Base-by-base conservation (phyloP, 2,888 invertebrate species). In the Eupithecia subumbrata region DNA sequence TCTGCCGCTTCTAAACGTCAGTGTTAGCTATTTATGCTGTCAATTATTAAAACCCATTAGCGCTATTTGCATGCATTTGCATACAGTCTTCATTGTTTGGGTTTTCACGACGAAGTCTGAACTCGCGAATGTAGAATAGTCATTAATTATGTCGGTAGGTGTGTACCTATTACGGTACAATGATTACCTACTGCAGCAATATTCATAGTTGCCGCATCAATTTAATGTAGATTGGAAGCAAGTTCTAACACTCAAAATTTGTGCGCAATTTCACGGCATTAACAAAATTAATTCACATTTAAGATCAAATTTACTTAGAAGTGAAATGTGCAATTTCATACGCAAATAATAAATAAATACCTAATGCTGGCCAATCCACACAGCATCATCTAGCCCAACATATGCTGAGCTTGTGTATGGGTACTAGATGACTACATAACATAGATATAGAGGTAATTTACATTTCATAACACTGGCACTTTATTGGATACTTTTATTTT, bases 21-120 rank as follows among this genome's bases (percentile, higher is more conserved):
- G 69, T 71, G 77, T 71, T 75, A 71, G 75, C 75, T 72, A 77
- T 82, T n/a, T 83, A 86, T 85, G 85, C 74, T 81, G 72, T 78
- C 78, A 81, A 82, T 85, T 85, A 79, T 77, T 78, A 78, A 82
- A 83, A 74, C 81, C 84, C 81, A 82, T 85, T 84, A 86, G 80
- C 80, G 75, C 43, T 69, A 88, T 91, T 89, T 87, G 84, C 86
- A 87, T 87, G 1, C 52, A 72, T 72, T 43, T 67, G 52, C 69
- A 71, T 69, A 52, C 74, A 70, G 37, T 74, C 67, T 37, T 63
- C 67, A 40, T 67, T 67, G 67, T 67, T 67, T 40, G 40, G 63
- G 5, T 25, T 63, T 63, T 63, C 63, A 63, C 63, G 63, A 63
- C 63, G 56, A 22, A 56, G 56, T 56, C 56, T 56, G 56, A 56